These are phyloP conservation scores for Antheraea assamensis DNA, from an alignment of 2,888 invertebrate species.

Conservation along the genomic window DNA sequence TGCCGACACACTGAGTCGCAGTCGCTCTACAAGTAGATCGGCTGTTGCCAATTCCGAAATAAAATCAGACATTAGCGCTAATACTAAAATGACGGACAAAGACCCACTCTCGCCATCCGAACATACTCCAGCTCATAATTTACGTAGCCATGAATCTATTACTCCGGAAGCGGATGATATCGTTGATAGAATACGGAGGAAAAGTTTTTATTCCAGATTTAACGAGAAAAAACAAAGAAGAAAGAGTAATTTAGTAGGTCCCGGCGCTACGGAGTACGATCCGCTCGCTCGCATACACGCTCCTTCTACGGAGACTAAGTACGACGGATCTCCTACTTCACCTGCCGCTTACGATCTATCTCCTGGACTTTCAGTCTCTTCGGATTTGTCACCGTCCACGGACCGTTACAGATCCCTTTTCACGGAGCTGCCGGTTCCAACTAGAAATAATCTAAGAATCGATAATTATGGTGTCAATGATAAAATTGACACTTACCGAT, in stretches of 20 bases:
- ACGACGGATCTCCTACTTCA: conserved; percentile 68
- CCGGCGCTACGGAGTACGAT: conserved; percentile 82
- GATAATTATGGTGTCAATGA: conserved; percentile 69
- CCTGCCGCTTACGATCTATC: conserved; percentile 68
- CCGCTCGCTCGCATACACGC: conserved; percentile 73
- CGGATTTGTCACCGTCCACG: conserved; percentile 70
- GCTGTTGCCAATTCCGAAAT: conserved; percentile 76
- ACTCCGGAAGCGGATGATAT: conserved; percentile 86
- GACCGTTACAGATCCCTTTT: conserved; percentile 72
- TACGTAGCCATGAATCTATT: conserved; percentile 70
- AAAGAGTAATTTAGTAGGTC: conserved; percentile 85
- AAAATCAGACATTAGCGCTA: conserved; percentile 65
- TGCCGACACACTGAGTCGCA: conserved; percentile 53
- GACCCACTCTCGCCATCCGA: conserved; percentile 53
- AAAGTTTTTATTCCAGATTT: conserved; percentile 94
- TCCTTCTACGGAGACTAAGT: conserved; percentile 57
- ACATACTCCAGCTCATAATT: conserved; percentile 54
- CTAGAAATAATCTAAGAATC: conserved; percentile 63
- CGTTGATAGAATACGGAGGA: conserved; percentile 92
- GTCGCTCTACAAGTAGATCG: conserved; percentile 72
- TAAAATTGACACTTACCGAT: conserved; percentile 74
- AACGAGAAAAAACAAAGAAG: conserved; percentile 90
- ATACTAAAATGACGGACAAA: conserved; percentile 53
- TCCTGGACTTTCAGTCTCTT: conserved; percentile 65
- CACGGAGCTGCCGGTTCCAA: conserved; percentile 58